These are phyloP conservation scores for Pocillopora verrucosa DNA, from an alignment of 64 coral and sea anemone genomes.

Conservation along the genomic window DNA sequence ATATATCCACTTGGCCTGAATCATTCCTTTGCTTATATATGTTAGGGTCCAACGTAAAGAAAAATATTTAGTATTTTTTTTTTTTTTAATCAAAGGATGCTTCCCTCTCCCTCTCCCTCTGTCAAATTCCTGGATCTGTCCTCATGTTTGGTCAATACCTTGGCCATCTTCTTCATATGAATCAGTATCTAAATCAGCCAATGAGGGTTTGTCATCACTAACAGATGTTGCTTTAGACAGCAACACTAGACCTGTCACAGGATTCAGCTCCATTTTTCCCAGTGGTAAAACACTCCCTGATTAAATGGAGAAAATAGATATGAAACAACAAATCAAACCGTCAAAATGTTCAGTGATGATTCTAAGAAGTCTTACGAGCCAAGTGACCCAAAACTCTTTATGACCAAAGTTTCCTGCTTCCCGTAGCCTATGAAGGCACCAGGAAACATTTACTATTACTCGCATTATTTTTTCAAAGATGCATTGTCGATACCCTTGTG, in stretches of 20 bases:
- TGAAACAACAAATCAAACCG: not conserved
- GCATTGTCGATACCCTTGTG: slow-evolving; percentile 27
- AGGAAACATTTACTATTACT: too few relatives aligned
- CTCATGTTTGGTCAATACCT: slow-evolving; percentile 29
- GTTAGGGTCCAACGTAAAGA: too few relatives aligned
- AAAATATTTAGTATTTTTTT: too few relatives aligned
- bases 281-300: slow-evolving; percentile 81
- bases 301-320: not conserved
- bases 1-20: not conserved
- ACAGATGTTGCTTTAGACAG: slow-evolving; percentile 32
- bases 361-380: too few relatives aligned
- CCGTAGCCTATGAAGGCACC: too few relatives aligned
- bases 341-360: too few relatives aligned
- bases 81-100: too few relatives aligned
- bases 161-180: slow-evolving; percentile 69
- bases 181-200: slow-evolving; percentile 77
- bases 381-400: too few relatives aligned
- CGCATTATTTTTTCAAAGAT: not conserved
- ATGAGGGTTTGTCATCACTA: slow-evolving; percentile 79
- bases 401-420: too few relatives aligned
- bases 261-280: slow-evolving; percentile 98
- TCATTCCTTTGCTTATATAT: too few relatives aligned
- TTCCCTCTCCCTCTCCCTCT: too few relatives aligned
- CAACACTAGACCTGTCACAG: slow-evolving; percentile 61
- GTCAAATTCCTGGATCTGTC: too few relatives aligned